Percentiles rank a stretch among this genome's conserved stretches.
These are phyloP conservation scores for Cynocephalus volans DNA, from an alignment of 2,113 vertebrate genomes.

Conservation along the genomic window DNA sequence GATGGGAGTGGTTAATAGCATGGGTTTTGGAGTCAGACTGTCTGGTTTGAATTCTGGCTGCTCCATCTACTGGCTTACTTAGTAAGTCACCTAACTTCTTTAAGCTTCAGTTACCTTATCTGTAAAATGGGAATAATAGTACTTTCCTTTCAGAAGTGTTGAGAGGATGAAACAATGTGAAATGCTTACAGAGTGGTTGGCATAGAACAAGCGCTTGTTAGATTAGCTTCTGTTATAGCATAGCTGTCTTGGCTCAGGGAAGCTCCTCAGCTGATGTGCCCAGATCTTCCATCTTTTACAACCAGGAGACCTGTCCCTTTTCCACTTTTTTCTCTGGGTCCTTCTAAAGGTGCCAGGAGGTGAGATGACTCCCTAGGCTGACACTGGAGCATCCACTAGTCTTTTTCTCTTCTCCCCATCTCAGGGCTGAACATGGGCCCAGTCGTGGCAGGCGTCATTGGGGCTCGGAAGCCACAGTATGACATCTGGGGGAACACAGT, in stretches of 20 bases:
- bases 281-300: neutral
- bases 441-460: constrained; percentile 97
- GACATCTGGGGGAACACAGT: constrained; percentile 99
- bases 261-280: neutral
- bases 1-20: neutral
- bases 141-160: neutral
- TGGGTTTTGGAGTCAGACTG: neutral
- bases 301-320: neutral
- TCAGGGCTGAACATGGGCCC: constrained; percentile 97
- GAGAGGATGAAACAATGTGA: neutral
- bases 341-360: neutral
- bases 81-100: neutral
- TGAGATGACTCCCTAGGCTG: neutral
- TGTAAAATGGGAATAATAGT: neutral
- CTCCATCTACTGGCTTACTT: neutral
- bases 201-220: neutral
- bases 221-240: neutral
- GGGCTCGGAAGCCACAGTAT: constrained; percentile 96
- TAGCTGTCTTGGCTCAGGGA: neutral
- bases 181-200: neutral
- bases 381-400: neutral
- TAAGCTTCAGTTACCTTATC: neutral
- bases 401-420: constrained; percentile 33
- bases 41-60: constrained; percentile 42
- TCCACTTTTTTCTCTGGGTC: neutral